A percentile compares a stretch with the other conserved stretches of the same genome.
Conservation (phyloP, 2,113 vertebrate species). For the Mixornis gularis region DNA sequence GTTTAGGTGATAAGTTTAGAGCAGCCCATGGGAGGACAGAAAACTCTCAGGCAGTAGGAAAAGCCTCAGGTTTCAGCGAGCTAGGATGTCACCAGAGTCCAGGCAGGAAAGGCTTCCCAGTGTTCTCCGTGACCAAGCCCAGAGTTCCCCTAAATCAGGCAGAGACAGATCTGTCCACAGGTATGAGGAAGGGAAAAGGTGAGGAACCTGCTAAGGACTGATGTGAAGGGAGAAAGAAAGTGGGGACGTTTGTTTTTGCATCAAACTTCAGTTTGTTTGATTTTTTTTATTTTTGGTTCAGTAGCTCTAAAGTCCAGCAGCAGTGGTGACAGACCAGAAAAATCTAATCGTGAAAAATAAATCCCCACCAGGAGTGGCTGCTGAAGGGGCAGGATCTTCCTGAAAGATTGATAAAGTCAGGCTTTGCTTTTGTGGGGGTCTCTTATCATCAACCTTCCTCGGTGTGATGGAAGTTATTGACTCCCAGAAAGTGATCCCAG, state of each 20-base stretch:
- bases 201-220: conserved; percentile 62
- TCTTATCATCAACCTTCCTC: not conserved
- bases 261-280: not conserved
- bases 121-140: conserved; percentile 66
- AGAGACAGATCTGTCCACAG: conserved; percentile 73
- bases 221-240: conserved; percentile 14
- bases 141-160: conserved; percentile 73
- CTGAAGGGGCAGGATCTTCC: not conserved
- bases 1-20: conserved; percentile 81
- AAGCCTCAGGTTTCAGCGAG: conserved; percentile 68
- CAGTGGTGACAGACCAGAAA: not conserved
- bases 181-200: conserved; percentile 72
- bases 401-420: not conserved
- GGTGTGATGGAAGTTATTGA: accelerated
- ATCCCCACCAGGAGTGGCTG: not conserved
- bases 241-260: not conserved
- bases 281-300: not conserved
- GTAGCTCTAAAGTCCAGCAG: not conserved
- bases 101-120: conserved; percentile 77
- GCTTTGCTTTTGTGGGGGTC: not conserved
- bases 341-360: not conserved
- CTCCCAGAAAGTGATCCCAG: not conserved
- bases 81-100: conserved; percentile 71
- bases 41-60: conserved; percentile 70
- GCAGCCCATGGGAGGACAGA: conserved; percentile 74